These are phyloP conservation scores for Thelaira solivaga DNA, from an alignment of 2,888 invertebrate genomes.

Conservation along the genomic window DNA sequence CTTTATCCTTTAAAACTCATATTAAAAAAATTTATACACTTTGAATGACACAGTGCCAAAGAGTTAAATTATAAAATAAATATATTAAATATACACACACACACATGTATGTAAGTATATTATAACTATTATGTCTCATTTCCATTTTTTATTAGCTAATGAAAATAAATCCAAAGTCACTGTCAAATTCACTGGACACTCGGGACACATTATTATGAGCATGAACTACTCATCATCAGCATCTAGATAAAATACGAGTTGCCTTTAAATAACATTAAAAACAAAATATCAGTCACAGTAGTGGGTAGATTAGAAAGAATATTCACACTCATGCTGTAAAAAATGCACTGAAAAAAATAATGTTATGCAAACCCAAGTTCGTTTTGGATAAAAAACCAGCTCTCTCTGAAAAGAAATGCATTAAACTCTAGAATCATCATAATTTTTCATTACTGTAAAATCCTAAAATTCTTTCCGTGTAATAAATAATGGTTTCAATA, in stretches of 20 bases:
- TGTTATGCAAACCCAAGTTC: no score
- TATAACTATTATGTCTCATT: neutral
- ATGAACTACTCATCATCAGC: neutral
- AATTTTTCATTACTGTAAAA: neutral
- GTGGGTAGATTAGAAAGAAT: constrained; percentile 36
- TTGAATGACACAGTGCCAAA: neutral
- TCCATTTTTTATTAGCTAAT: constrained; percentile 46
- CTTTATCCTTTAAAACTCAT: no score
- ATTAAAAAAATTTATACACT: no score
- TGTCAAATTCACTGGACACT: constrained; percentile 64
- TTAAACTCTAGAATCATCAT: no score
- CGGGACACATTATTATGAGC: neutral
- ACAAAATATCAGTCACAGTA: constrained; percentile 20
- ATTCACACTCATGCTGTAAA: neutral
- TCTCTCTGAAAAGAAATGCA: no score
- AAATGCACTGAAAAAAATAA: constrained; percentile 21
- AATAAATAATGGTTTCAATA: neutral
- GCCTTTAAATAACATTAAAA: constrained; percentile 1
- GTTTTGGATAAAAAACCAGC: no score
- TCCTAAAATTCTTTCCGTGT: constrained; percentile 20
- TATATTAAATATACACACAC: no score
- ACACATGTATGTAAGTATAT: no score
- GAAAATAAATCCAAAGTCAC: constrained; percentile 74
- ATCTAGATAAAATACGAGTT: constrained; percentile 2
- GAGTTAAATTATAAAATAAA: neutral